These are phyloP conservation scores for Thunnus maccoyii DNA, from an alignment of 2,113 vertebrate species.

Conservation along the genomic window DNA sequence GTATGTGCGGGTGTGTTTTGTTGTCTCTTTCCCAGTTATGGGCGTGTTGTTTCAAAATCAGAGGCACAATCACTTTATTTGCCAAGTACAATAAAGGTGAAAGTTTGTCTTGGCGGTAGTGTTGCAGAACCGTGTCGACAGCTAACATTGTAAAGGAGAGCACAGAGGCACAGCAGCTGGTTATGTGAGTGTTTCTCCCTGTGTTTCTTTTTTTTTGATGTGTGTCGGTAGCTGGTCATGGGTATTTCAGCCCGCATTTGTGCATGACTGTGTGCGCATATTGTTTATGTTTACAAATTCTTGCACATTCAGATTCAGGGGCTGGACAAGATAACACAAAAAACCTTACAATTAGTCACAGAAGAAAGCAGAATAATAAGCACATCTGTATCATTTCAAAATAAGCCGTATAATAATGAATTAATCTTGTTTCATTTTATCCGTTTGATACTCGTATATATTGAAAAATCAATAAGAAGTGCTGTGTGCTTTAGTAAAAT, in stretches of 20 bases:
- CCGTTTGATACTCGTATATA: neutral
- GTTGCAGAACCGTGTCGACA: constrained; percentile 26
- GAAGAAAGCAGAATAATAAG: constrained; percentile 29
- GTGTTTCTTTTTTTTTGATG: neutral
- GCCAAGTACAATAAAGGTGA: constrained; percentile 57
- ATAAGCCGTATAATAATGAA: neutral
- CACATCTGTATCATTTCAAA: constrained; percentile 23
- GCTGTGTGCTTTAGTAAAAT: neutral
- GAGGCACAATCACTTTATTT: constrained; percentile 53
- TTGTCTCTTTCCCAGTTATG: constrained; percentile 28
- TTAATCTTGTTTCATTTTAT: neutral
- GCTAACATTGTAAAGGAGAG: constrained; percentile 19
- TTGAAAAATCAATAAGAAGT: neutral
- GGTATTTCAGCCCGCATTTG: constrained; percentile 23
- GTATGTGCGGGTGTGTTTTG: constrained; percentile 7
- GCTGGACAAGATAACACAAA: constrained; percentile 36
- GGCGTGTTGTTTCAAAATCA: constrained; percentile 42
- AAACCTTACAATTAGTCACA: constrained; percentile 39
- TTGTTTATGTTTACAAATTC: constrained; percentile 32
- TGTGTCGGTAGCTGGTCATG: constrained; percentile 18
- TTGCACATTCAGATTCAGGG: constrained; percentile 19
- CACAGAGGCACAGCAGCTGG: constrained; percentile 2
- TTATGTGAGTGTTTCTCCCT: neutral
- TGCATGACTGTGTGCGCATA: constrained; percentile 13
- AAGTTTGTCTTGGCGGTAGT: constrained; percentile 44